Evolutionary conservation across 2,113 vertebrate genomes (phyloP), one percentile per base, ranked within the genome.

Genomic region (Phycodurus eques): DNA sequence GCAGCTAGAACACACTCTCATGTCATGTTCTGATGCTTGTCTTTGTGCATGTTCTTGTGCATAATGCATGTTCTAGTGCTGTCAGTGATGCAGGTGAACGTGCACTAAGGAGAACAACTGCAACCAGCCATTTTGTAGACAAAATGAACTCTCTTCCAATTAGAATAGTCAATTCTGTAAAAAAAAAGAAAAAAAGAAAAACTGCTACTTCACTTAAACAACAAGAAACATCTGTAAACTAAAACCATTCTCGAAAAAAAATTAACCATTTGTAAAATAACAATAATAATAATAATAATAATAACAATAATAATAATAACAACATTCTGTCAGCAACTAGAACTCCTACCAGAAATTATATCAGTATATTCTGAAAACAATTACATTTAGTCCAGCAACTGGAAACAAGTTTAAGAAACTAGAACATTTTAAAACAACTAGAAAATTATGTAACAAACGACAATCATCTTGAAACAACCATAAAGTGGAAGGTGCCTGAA

Each of bases 1-100:
- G 94, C 68, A 53, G 76, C 78, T 31, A 15, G 73, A 78, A 75
- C 81, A 86, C 63, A 17, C 22, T 66, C 46, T 47, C 43, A 31
- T 6, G 62, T 64, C 62, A 66, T 31, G 64, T 66, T 47, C 43
- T 31, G 8, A 44, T 47, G 42, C 63, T 66, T 44, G 63, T 64
- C 35, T 43, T 64, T 14, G 20, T 44, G 20, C 12, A 22, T 44
- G 63, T 66, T 27, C 44, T 27, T 66, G 42, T 27, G 42, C 22
- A 61, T 61, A 61, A 61, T 61, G 59, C 44, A 66, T 66, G 64
- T 66, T 47, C 43, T 14, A 15, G n/a, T 31, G 44, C 64, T 27
- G 8, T n/a, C 64, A 47, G n/a, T 46, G 22, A 47, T 27, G 44
- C 20, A 10, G 44, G 64, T 66, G 44, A 66, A 46, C 64, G 47